Conservation (phyloP, 2,797 vertebrate species). For the Cottoperca gobio region DNA sequence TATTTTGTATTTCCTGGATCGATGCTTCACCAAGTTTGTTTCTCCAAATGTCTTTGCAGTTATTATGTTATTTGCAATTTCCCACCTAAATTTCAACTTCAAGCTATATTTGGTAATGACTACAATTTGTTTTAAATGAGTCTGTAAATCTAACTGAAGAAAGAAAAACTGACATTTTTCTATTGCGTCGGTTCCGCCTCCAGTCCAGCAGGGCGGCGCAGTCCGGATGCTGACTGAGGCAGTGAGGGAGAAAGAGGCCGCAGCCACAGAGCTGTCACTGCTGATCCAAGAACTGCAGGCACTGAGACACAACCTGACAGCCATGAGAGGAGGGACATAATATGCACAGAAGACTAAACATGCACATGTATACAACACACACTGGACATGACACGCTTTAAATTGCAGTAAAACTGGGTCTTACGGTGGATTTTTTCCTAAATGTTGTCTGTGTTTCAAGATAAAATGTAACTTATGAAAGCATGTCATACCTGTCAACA, state of each 20-base stretch:
- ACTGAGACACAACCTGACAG: constrained; percentile 78
- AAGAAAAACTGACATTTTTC: neutral
- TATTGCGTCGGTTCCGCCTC: constrained; percentile 1
- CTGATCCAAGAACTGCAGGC: constrained; percentile 80
- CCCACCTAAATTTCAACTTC: neutral
- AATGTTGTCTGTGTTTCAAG: neutral
- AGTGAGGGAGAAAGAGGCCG: constrained; percentile 82
- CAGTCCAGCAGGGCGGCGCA: constrained; percentile 91
- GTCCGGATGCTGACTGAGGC: constrained; percentile 82
- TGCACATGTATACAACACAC: neutral
- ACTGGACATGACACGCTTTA: neutral
- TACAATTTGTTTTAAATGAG: neutral
- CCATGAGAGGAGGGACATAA: constrained; percentile 54
- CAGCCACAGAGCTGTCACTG: constrained; percentile 81
- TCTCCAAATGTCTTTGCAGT: neutral
- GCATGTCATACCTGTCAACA: too few species aligned
- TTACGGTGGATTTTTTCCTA: neutral
- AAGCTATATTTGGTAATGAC: too few species aligned
- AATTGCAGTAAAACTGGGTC: constrained; percentile 18
- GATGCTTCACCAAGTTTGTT: neutral
- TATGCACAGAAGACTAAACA: neutral
- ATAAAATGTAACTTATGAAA: neutral
- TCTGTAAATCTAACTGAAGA: neutral
- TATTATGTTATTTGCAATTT: neutral
- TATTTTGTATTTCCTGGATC: neutral